Evolutionary conservation across 2,113 vertebrate species (phyloP).

Genomic region (Beaufortia kweichowensis): DNA sequence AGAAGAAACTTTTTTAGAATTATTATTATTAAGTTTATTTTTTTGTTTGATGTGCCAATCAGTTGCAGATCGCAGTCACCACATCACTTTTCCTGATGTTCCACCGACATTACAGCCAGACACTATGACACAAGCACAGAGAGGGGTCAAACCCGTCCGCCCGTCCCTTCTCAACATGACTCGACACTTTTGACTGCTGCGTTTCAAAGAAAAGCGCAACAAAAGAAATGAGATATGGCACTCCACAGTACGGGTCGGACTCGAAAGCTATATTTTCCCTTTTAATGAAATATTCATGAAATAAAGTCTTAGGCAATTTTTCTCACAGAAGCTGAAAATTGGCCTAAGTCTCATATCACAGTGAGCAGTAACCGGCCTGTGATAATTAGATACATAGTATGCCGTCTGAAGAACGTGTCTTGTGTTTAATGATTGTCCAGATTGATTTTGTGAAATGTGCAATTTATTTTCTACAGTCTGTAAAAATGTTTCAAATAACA

Average conservation of each 20-base stretch:
- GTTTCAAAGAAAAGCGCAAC: slow-evolving; percentile 48
- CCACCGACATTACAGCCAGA: slow-evolving; percentile 58
- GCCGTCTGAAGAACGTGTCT: not conserved
- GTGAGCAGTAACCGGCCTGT: slow-evolving; percentile 22
- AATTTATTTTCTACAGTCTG: not conserved
- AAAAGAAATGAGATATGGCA: slow-evolving; percentile 60
- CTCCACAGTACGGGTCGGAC: slow-evolving; percentile 27
- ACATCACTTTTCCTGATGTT: slow-evolving; percentile 12
- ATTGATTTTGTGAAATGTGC: not conserved
- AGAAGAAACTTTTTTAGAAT: too few species aligned
- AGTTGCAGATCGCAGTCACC: slow-evolving; percentile 3
- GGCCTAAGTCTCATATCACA: slow-evolving; percentile 4
- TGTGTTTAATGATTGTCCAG: slow-evolving; percentile 17
- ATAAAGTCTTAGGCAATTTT: slow-evolving; percentile 23
- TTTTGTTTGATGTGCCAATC: slow-evolving; percentile 54
- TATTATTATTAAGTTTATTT: not conserved
- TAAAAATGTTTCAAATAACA: not conserved
- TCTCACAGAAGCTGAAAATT: slow-evolving; percentile 21
- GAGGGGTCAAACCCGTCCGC: slow-evolving; percentile 53
- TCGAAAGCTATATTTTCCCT: slow-evolving; percentile 42
- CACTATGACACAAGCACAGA: slow-evolving; percentile 53
- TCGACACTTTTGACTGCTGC: slow-evolving; percentile 65
- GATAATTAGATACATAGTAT: not conserved
- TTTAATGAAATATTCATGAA: slow-evolving; percentile 52
- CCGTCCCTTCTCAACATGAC: slow-evolving; percentile 60